Conservation (phyloP, 2,113 vertebrate genomes). For the Catharus fuscescens region DNA sequence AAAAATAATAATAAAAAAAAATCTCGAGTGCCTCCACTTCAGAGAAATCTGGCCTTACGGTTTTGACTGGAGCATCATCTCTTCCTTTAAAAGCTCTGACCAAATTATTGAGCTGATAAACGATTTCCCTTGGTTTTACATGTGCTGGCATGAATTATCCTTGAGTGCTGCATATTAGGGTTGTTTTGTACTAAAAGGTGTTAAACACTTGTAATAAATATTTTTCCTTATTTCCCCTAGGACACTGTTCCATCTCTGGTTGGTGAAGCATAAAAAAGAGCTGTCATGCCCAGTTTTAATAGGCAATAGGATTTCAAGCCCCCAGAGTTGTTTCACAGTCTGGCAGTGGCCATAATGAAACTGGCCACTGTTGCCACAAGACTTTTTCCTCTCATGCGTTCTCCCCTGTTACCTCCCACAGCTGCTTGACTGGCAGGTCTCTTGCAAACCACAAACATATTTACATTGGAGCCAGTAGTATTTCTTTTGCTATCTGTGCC, state of each 20-base stretch:
- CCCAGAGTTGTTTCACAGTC: slow-evolving; percentile 77
- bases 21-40: neutral
- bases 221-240: slow-evolving; percentile 77
- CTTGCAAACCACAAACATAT: slow-evolving; percentile 60
- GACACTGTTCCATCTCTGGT: slow-evolving; percentile 72
- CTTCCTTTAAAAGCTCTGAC: slow-evolving; percentile 53
- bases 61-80: slow-evolving; percentile 35
- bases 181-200: slow-evolving; percentile 78
- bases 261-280: slow-evolving; percentile 79
- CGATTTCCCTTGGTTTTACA: slow-evolving; percentile 70
- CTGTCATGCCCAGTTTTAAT: slow-evolving; percentile 77
- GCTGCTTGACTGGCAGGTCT: slow-evolving; percentile 70
- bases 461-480: slow-evolving; percentile 55
- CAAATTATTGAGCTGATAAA: slow-evolving; percentile 70
- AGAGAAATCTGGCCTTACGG: neutral
- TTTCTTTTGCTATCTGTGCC: slow-evolving; percentile 49
- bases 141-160: slow-evolving; percentile 68
- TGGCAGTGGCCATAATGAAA: slow-evolving; percentile 75
- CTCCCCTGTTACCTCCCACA: slow-evolving; percentile 72
- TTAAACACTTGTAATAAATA: slow-evolving; percentile 79
- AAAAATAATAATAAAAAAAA: neutral
- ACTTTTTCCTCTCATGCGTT: slow-evolving; percentile 70
- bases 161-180: slow-evolving; percentile 67
- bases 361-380: slow-evolving; percentile 76
- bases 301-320: slow-evolving; percentile 77